Conservation (phyloP, 2,113 vertebrate genomes). For the Scalopus aquaticus region DNA sequence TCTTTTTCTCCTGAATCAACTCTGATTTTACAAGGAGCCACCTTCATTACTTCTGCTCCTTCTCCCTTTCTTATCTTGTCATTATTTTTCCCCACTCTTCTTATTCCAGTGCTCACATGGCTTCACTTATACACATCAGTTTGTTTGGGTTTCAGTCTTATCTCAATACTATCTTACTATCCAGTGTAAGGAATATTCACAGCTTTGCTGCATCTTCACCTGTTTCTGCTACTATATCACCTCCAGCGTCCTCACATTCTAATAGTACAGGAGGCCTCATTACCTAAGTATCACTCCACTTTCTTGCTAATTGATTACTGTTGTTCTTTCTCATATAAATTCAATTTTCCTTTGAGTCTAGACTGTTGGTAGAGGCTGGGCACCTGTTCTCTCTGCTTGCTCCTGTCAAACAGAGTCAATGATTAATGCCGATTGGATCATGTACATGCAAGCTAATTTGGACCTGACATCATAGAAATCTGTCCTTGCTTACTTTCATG, state of each 20-base stretch:
- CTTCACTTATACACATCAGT: background rate
- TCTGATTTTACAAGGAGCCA: background rate
- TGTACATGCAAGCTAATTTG: background rate
- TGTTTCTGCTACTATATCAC: background rate
- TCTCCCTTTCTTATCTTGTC: background rate
- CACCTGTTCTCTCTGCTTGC: background rate
- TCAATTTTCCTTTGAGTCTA: background rate
- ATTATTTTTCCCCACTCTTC: background rate
- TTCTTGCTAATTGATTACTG: background rate
- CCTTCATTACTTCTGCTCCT: no score
- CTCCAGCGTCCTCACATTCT: background rate
- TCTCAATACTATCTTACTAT: background rate
- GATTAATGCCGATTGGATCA: background rate
- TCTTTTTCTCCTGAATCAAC: background rate
- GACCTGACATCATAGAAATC: background rate
- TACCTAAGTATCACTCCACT: background rate
- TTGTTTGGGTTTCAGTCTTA: background rate
- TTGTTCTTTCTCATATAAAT: background rate
- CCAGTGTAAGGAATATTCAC: background rate
- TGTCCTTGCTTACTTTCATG: background rate
- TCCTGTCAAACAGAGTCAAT: background rate
- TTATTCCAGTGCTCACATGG: background rate
- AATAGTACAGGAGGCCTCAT: background rate
- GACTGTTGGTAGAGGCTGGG: background rate
- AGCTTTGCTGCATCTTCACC: background rate